phyloP scores from a whole-genome alignment of 2,797 vertebrate species.

The Decapterus maruadsi region DNA sequence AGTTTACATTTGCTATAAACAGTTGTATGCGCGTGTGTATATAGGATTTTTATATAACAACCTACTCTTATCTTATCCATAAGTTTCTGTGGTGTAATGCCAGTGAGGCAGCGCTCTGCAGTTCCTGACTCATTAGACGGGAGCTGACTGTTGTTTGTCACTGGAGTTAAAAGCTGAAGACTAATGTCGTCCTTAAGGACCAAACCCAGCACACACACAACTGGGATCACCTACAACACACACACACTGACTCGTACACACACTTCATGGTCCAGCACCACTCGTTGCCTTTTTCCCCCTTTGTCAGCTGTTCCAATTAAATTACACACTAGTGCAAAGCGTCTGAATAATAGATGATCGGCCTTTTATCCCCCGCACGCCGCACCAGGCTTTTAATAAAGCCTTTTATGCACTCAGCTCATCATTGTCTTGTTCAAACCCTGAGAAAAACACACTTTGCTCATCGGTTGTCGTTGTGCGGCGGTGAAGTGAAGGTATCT shows the following conservation, averaged over 20 bases:
- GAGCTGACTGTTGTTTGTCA: conserved; percentile 67
- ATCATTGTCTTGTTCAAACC: not conserved
- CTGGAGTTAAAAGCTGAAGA: conserved; percentile 55
- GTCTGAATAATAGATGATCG: conserved; percentile 82
- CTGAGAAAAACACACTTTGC: not conserved
- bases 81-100: not conserved
- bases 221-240: conserved; percentile 7
- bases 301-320: conserved; percentile 80
- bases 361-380: conserved; percentile 35
- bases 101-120: conserved; percentile 3
- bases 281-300: conserved; percentile 54
- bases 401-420: conserved; percentile 9
- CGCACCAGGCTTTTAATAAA: conserved; percentile 62
- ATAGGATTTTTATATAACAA: not conserved
- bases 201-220: conserved; percentile 27
- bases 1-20: not conserved
- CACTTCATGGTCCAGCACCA: conserved; percentile 60
- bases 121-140: conserved; percentile 43
- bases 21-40: not conserved
- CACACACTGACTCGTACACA: conserved; percentile 11
- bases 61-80: not conserved
- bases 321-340: conserved; percentile 63
- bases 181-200: conserved; percentile 52
- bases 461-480: not conserved
- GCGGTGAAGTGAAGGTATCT: not conserved